Evolutionary conservation across 2,888 invertebrate species (phyloP).

Genomic region (Phasia obesa): DNA sequence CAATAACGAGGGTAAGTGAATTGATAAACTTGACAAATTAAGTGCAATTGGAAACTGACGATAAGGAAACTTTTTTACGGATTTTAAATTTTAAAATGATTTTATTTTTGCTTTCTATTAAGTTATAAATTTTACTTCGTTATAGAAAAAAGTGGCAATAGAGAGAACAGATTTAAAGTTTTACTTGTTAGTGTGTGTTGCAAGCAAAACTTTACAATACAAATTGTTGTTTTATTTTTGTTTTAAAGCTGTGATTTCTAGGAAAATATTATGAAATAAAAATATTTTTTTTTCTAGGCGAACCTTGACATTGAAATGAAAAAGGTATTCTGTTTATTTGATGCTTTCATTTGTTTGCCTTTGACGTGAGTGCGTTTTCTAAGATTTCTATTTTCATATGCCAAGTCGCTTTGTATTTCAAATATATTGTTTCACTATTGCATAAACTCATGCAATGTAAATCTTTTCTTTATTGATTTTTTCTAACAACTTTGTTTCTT

Average conservation of each 20-base stretch:
- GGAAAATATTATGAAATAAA: neutral
- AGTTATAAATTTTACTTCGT: too few relatives aligned
- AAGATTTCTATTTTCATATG: neutral
- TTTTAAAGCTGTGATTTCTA: neutral
- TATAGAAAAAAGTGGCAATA: neutral
- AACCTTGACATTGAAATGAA: neutral
- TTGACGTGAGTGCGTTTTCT: neutral
- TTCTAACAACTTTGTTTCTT: conserved; percentile 22
- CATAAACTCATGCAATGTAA: too few relatives aligned
- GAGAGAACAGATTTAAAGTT: neutral
- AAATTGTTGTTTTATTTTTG: neutral
- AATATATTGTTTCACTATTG: neutral
- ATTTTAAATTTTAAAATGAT: neutral
- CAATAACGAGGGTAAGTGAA: neutral
- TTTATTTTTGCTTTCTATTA: neutral
- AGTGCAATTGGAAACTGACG: neutral
- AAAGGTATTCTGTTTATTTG: too few relatives aligned
- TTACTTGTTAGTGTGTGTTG: neutral
- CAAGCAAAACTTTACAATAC: neutral
- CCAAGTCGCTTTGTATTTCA: neutral
- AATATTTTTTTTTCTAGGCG: neutral
- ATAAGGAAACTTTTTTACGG: neutral
- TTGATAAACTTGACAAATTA: neutral
- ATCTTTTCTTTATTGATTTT: conserved; percentile 52
- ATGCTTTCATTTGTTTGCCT: neutral